Base-by-base conservation (phyloP, 2,797 vertebrate genomes). In the Micropoecilia bifurca region DNA sequence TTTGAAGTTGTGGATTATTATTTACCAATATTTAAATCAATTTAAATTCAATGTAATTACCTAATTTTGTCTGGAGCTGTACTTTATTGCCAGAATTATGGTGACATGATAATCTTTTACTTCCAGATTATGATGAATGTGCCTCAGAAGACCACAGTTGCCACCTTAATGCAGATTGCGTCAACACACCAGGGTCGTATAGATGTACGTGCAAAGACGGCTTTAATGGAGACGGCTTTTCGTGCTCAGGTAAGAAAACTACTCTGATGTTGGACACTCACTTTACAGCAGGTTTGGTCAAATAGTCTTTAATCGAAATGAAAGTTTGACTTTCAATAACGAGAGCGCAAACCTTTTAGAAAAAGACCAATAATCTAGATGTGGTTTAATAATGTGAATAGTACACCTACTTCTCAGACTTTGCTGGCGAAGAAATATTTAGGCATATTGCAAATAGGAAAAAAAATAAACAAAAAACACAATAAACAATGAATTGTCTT, bases 91-190 rank as follows among this genome's bases (percentile, higher is more conserved):
- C 3, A 20, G 61, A 2, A 45, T 75, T 41, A 63, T 73, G 36
- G 4, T 5, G 2, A 9, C 30, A 4, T 28, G 28, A 9, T 36
- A 4, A 77, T 12, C 6, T 36, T 69, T 57, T 3, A n/a, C 36
- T 46, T n/a, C 9, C 89, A 99, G 98, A 99, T 86, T 91, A 97
- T 90, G 97, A 99, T 0, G 98, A 99, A 82, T 99, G 98, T 3
- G 80, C 95, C 0, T 94, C 94, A 0, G 96, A 96, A 63, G 96
- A 97, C 43, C 97, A 99, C 89, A 96, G 87, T 89, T 99, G 98
- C 91, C 97, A 97, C 87, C 92, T 88, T 12, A 97, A 97, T 0
- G 97, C 98, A 16, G 95, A 97, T 91, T 99, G 97, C 0, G 85
- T 97, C 81, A 99, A 99, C 90, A 96, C 95, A 0, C 97, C 97